Evolutionary conservation across 1,140 invertebrate species (phyloP), one percentile per base, ranked within the genome.

Genomic region (Adelges cooleyi): DNA sequence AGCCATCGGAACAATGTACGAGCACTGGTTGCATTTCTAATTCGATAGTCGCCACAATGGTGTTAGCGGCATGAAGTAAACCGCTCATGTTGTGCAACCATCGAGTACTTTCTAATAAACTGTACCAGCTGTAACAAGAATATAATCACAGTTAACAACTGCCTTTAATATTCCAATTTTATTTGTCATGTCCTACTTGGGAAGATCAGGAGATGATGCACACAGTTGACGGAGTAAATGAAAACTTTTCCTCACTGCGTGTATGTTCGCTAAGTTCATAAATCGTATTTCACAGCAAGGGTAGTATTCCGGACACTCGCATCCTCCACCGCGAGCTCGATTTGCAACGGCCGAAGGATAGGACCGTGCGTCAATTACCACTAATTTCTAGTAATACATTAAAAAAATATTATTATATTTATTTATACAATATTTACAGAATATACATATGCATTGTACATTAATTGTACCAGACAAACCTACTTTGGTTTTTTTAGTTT

Each of bases 261-360:
- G 95, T 68, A 98, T 98, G 76, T 98, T 98, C 52, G 92, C 89
- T 74, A 98, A 77, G 75, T 89, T 90, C 93, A 98, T 97, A 74
- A 96, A 98, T 73, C 93, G 85, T 65, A 98, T 93, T 76, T 97
- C 93, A 72, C 91, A 90, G 71, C 82, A 85, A 0, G 87, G 84
- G 78, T 98, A 98, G 80, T 95, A 95, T 75, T 92, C 89, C n/a
- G 86, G 83, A 75, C 89, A 95, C 76, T 98, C 95, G 75, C 88
- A 93, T 22, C 95, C 95, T 51, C 95, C 95, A 29, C 95, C 94
- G 66, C 94, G 86, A 2, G 92, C 92, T 68, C 94, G 78, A 80
- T 98, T 98, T 15, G 92, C 93, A 36, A 96, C 86, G 2, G 95
- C 95, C 0, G 92, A 92, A 38, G 92, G 85, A 75, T 96, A 97